Conservation (phyloP, 2,888 invertebrate genomes). For the Tinea pellionella region DNA sequence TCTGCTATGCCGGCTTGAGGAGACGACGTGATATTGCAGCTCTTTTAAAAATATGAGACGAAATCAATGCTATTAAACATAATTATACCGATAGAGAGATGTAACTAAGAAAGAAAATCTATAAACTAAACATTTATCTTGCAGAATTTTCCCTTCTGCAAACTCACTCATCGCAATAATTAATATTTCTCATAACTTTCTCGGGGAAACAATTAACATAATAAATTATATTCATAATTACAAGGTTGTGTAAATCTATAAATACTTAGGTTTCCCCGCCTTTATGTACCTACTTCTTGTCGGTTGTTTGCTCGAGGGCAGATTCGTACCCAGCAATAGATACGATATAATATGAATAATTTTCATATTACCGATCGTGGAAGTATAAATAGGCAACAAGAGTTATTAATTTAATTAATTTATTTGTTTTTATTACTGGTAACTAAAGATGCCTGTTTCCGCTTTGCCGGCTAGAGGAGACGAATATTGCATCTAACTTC, state of each 20-base stretch:
- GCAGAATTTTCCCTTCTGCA: no score
- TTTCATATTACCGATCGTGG: neutral
- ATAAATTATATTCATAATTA: neutral
- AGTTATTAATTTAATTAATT: neutral
- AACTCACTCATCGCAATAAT: no score
- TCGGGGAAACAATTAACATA: neutral
- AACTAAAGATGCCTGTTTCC: slow-evolving; percentile 32
- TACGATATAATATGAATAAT: neutral
- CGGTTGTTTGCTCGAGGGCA: neutral
- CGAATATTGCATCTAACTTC: no score
- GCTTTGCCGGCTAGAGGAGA: no score
- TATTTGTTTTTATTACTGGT: no score
- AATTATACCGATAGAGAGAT: no score
- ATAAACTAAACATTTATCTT: no score
- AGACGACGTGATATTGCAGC: no score
- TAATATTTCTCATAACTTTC: neutral
- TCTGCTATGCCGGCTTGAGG: no score
- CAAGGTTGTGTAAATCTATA: neutral
- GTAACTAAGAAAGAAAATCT: no score
- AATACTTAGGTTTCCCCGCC: neutral
- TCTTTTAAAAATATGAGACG: no score
- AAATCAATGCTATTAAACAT: no score
- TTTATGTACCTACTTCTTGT: neutral
- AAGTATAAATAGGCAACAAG: neutral
- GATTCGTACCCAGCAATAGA: neutral